Evolutionary conservation across 2,888 invertebrate species (phyloP).

Genomic region (Parnassius glacialis): DNA sequence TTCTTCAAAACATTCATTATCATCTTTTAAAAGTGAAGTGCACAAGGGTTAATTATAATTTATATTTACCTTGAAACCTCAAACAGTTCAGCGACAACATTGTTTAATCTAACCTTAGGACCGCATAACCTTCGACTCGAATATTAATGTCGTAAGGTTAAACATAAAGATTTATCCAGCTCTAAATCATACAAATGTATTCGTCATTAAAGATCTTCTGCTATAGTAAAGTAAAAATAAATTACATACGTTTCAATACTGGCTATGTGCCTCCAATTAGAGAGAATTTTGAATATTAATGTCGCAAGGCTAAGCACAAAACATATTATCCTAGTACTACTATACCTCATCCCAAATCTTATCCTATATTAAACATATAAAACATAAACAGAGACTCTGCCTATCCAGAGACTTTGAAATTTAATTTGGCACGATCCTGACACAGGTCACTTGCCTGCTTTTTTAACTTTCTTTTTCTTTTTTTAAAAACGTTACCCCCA

Average conservation of each 20-base stretch:
- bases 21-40: not conserved
- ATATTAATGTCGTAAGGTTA: slow-evolving; percentile 1
- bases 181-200: not conserved
- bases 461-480: no score
- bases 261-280: not conserved
- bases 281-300: not conserved
- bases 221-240: not conserved
- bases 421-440: no score
- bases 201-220: not conserved
- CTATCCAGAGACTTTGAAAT: no score
- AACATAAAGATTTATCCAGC: not conserved
- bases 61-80: slow-evolving; percentile 8
- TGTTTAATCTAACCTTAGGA: slow-evolving; percentile 13
- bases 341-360: no score
- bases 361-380: no score
- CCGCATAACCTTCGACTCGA: slow-evolving; percentile 5
- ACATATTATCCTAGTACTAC: no score
- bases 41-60: slow-evolving; percentile 6
- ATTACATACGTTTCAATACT: not conserved
- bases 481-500: accelerated
- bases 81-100: slow-evolving; percentile 7
- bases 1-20: no score
- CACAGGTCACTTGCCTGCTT: no score
- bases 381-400: no score
- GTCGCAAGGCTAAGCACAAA: no score